Evolutionary conservation across 1,140 invertebrate genomes (phyloP).

Genomic region (Eubasilissa regina): DNA sequence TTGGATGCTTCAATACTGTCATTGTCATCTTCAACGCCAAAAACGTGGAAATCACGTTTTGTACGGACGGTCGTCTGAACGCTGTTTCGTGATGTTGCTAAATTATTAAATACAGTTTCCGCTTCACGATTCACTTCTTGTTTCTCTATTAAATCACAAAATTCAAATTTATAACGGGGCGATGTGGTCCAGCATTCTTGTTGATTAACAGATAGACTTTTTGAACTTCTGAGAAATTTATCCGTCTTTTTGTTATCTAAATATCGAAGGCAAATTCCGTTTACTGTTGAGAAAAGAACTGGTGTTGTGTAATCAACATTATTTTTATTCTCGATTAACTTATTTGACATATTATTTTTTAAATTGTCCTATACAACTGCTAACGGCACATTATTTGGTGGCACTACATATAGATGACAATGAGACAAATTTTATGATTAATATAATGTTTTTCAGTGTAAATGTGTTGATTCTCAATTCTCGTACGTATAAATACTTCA

Average conservation of each 20-base stretch:
- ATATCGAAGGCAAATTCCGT: constrained; percentile 49
- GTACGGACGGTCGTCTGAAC: constrained; percentile 1
- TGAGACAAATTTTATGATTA: too few relatives aligned
- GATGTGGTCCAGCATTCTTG: constrained; percentile 39
- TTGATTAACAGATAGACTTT: constrained; percentile 25
- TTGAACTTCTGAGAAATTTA: constrained; percentile 33
- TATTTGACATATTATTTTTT: neutral
- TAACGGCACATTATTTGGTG: too few relatives aligned
- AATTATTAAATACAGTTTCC: constrained; percentile 39
- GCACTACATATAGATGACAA: too few relatives aligned
- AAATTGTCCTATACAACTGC: neutral
- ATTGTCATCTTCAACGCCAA: constrained; percentile 40
- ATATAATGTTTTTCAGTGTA: too few relatives aligned
- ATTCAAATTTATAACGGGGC: constrained; percentile 50
- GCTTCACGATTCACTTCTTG: constrained; percentile 35
- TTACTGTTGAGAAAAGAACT: constrained; percentile 52
- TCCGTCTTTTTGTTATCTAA: constrained; percentile 30
- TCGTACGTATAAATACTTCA: neutral
- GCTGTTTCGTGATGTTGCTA: constrained; percentile 30
- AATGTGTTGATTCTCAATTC: neutral
- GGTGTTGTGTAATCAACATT: constrained; percentile 44
- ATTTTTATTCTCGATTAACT: constrained; percentile 9
- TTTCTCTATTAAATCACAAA: constrained; percentile 50
- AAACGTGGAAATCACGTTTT: constrained; percentile 51
- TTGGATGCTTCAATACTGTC: neutral